Evolutionary conservation across 2,888 invertebrate genomes (phyloP), one percentile per base, ranked within the genome.

Genomic region (Ypsolopha scabrella): DNA sequence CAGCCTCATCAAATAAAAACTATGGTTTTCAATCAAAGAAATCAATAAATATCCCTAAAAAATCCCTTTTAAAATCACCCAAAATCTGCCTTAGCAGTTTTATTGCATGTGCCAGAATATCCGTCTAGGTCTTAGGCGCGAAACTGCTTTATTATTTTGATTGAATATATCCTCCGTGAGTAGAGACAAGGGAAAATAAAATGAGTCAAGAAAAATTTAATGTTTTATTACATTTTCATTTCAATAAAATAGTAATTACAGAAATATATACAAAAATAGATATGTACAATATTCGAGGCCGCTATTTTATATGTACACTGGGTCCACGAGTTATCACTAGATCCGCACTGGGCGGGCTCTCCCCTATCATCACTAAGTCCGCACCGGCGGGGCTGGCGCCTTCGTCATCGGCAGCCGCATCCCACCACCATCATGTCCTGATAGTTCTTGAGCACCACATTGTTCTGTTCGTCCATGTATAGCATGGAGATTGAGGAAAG

Each of bases 401-500:
- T 75, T 76, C 73, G 81, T 90, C 90, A 98, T 90, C 97, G 95
- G 88, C 99, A 99, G 54, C 99, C 99, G 81, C 99, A 99, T 53
- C 97, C 97, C 65, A 95, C 92, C 58, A 99, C 99, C 66, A 96
- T 93, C 99, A 99, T 99, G 80, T 99, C 98, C 87, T 97, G 95
- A 88, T 99, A 99, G 88, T 96, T 98, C 88, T 99, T 99, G 68
- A 99, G 91, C 75, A 98, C 96, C 70, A 98, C 97, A 86, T 95
- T 96, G 75, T 94, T 94, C 80, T 93, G 91, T 82, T 95, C 94
- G 87, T 99, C 97, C 75, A 96, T 90, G 87, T 98, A 99, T 61
- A 99, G 90, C 94, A 99, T 96, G 56, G 98, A 96, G 68, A 99
- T 96, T 59, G 96, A 91, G 62, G 94, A 94, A 57, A 98, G 91